Base-by-base conservation (phyloP, 2,113 vertebrate species). In the Periophthalmodon schlosseri region DNA sequence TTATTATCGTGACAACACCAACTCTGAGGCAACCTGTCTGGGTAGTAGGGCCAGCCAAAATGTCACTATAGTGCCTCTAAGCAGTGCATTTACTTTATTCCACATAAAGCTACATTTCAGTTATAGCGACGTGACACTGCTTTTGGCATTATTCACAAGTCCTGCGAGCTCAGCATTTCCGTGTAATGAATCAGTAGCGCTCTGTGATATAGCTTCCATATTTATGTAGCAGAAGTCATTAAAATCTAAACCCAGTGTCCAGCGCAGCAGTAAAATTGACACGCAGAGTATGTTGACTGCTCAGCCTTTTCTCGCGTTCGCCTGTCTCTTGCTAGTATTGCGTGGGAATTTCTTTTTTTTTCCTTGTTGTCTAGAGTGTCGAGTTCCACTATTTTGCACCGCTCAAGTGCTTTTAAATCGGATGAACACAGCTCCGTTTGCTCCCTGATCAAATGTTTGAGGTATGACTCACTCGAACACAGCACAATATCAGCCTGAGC, bases 331-430 rank as follows among this genome's bases (percentile, higher is more conserved):
- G 74, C 14, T 21, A 68, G 61, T 73, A 70, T 80, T 82, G 68
- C 76, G 76, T 76, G 83, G 81, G 73, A 28, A 47, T 77, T 84
- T 87, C 77, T 54, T 69, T 78, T 74, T 74, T 28, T 74, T 85
- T 72, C 74, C 69, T 74, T 82, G 71, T 81, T 82, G 79, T 73
- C 71, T 58, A 69, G 75, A 76, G 67, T 73, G 33, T 69, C 77
- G 57, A 44, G 28, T 79, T 33, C n/a, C 7, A 47, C 54, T 82
- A n/a, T 28, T 78, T 78, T 82, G 77, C 75, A 77, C 69, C 72
- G 71, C 80, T 86, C 78, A 79, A 86, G 82, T 78, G 79, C 80
- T 84, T 79, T 87, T 87, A 84, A 87, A 87, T 72, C 80, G 79
- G 87, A 87, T 79, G 63, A 89, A 81, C 72, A 80, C 24, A 9